Evolutionary conservation across 2,113 vertebrate species (phyloP), one percentile per base, ranked within the genome.

Genomic region (Cynopterus brachyotis): DNA sequence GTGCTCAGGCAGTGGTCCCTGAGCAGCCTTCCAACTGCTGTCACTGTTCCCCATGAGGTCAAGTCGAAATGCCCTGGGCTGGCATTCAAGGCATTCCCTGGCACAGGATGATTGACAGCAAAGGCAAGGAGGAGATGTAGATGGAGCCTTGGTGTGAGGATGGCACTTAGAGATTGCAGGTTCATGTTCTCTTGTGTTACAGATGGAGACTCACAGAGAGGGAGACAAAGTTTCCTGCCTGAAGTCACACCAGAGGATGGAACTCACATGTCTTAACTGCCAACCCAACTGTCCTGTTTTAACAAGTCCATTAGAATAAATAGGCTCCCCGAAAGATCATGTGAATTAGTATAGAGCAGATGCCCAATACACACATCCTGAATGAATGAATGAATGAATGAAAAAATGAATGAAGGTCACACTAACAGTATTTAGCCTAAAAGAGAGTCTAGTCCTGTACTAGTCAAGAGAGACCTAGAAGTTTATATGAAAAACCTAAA

Each of bases 311-410:
- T 28, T 7, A 42, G 70, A 75, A 45, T 13, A 45, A 50, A 3
- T 0, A 59, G 35, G 11, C 4, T 24, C 0, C 22, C 9, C 11
- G 19, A 42, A 26, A 87, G 53, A 60, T 32, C 17, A 16, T 0
- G 5, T 6, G 50, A 90, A 10, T 50, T 16, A n/a, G 42, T 15
- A 30, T 1, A 57, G 6, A 26, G 50, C 35, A 37, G 28, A 40
- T 5, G 28, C 22, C 35, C 20, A 20, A 1, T 24, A 22, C 75
- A 55, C n/a, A 42, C 0, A 53, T 0, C 53, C 17, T 35, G n/a
- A 42, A 53, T 20, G 12, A 80, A 37, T 6, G 19, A 22, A 73
- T 0, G 4, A 42, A 53, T 3, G 30, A 30, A 22, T 4, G 42
- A 32, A 62, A 5, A 24, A 59, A 28, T 37, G 19, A 26, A 59